phyloP scores from a whole-genome alignment of 2,797 vertebrate genomes.

The Pachyuromys duprasi region DNA sequence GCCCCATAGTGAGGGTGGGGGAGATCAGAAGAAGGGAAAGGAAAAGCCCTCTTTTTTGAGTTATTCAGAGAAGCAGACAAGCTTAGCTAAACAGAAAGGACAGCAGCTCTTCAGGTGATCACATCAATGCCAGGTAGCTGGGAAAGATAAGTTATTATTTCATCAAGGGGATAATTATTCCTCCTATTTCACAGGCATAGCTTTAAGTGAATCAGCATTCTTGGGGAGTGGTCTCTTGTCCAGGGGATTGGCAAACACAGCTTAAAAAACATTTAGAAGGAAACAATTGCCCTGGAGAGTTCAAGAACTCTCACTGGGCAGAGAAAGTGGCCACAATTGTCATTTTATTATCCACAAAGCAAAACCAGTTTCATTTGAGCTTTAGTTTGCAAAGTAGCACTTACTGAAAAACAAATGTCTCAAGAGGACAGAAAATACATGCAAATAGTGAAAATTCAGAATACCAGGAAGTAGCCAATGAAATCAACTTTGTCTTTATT shows the following conservation, averaged over 20 bases:
- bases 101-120: background rate
- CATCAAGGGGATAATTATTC: background rate
- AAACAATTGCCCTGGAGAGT: background rate
- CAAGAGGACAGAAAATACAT: slow-evolving; percentile 13
- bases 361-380: slow-evolving; percentile 54
- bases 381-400: slow-evolving; percentile 65
- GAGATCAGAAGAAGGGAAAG: background rate
- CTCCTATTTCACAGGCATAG: background rate
- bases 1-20: background rate
- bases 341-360: slow-evolving; percentile 36
- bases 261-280: background rate
- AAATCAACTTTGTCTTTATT: slow-evolving; percentile 64
- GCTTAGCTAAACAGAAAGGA: background rate
- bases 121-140: background rate
- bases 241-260: background rate
- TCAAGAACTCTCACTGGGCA: slow-evolving; percentile 7
- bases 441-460: slow-evolving; percentile 57
- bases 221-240: background rate
- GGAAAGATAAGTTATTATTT: background rate
- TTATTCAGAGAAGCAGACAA: background rate
- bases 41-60: background rate
- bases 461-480: slow-evolving; percentile 46
- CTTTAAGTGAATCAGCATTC: background rate
- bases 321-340: slow-evolving; percentile 6
- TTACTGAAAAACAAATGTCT: slow-evolving; percentile 60